phyloP scores from a whole-genome alignment of 1,140 invertebrate genomes.

The Aphelenchoides fujianensis region DNA sequence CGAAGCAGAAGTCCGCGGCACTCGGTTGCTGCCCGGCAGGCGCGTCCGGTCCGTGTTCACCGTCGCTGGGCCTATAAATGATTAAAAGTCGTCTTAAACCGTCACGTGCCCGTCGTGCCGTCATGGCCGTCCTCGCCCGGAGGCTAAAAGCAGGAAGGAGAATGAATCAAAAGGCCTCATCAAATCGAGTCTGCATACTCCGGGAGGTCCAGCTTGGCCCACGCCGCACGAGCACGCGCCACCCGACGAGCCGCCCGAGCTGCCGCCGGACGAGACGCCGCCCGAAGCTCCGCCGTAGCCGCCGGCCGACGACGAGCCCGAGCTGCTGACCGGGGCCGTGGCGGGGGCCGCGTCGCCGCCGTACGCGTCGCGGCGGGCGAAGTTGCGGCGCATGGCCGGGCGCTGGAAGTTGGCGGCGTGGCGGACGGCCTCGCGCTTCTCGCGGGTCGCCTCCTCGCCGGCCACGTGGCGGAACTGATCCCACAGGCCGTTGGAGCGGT shows the following conservation, averaged over 20 bases:
- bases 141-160: not conserved
- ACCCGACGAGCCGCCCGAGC: slow-evolving; percentile 10
- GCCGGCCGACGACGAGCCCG: not conserved
- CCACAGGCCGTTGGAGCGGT: slow-evolving; percentile 50
- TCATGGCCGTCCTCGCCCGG: no score
- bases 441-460: not conserved
- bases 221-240: slow-evolving; percentile 26
- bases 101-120: no score
- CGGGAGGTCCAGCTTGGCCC: slow-evolving; percentile 8
- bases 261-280: not conserved
- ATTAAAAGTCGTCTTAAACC: no score
- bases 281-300: slow-evolving; percentile 21
- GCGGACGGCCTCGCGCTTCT: not conserved
- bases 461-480: slow-evolving; percentile 36
- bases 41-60: slow-evolving; percentile 31
- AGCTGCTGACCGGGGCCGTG: slow-evolving; percentile 4
- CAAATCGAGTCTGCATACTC: not conserved
- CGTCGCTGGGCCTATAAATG: slow-evolving; percentile 17
- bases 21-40: slow-evolving; percentile 22
- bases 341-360: slow-evolving; percentile 12
- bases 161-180: not conserved
- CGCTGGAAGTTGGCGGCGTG: slow-evolving; percentile 7
- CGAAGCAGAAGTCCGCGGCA: slow-evolving; percentile 34
- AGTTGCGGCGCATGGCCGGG: not conserved
- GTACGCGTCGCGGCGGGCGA: not conserved